Percentiles rank a stretch among this genome's conserved stretches.
Conservation (phyloP, 2,797 vertebrate genomes). For the Rhynchotus rufescens region DNA sequence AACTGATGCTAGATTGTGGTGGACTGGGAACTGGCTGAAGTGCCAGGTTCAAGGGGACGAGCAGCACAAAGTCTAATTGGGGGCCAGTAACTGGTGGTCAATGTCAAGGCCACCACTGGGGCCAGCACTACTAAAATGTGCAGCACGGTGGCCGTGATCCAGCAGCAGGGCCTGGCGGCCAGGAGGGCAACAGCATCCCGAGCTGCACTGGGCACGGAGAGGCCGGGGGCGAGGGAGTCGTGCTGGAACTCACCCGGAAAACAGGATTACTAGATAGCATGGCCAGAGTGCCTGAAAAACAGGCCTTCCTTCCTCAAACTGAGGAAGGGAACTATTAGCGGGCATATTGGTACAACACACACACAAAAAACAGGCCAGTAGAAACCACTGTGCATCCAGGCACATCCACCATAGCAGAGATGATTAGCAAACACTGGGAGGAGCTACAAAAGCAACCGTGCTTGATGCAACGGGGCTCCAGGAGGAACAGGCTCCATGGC, state of each 20-base stretch:
- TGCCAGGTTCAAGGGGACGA: background rate
- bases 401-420: background rate
- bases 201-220: background rate
- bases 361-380: background rate
- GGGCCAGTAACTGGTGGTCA: background rate
- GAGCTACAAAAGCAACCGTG: background rate
- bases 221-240: background rate
- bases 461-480: background rate
- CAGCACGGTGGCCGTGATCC: background rate
- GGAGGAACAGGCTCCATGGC: background rate
- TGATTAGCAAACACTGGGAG: background rate
- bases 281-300: constrained; percentile 18
- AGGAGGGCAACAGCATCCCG: background rate
- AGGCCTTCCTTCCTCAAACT: background rate
- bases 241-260: constrained; percentile 25
- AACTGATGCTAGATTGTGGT: fast-evolving
- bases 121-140: background rate
- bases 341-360: background rate
- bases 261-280: constrained; percentile 4
- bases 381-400: background rate
- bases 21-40: background rate
- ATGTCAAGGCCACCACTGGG: background rate
- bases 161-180: fast-evolving
- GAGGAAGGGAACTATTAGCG: background rate
- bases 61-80: too few relatives aligned